Conservation (phyloP, 1,140 invertebrate genomes). For the Eueides isabella region DNA sequence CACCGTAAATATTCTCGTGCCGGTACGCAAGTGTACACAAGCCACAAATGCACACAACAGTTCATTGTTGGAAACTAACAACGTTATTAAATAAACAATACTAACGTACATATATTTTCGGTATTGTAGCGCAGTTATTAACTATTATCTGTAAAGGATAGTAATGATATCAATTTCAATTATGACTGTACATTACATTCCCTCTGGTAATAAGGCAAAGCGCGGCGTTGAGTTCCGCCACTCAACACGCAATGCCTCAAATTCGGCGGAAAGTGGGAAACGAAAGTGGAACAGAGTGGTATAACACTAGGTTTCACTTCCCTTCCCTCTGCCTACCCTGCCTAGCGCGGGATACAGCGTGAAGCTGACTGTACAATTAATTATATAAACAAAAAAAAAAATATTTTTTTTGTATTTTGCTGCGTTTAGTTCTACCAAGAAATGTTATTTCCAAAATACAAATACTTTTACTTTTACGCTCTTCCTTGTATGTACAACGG, state of each 20-base stretch:
- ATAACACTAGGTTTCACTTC: no score
- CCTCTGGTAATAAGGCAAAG: not conserved
- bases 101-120: not conserved
- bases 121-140: not conserved
- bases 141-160: not conserved
- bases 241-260: no score
- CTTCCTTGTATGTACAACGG: no score
- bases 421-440: not conserved
- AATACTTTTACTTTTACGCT: no score
- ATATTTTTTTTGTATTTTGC: no score
- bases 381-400: no score
- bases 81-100: not conserved
- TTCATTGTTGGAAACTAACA: slow-evolving; percentile 8
- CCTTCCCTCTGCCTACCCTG: no score
- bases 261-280: no score
- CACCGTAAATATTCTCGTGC: not conserved
- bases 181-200: not conserved
- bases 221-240: not conserved
- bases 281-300: no score
- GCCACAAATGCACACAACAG: slow-evolving; percentile 14
- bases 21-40: slow-evolving; percentile 3
- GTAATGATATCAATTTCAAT: not conserved
- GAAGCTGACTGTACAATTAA: no score
- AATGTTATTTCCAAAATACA: no score
- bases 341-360: no score